phyloP scores from a whole-genome alignment of 2,888 invertebrate species.

The Spatulosminthurus flaviceps region DNA sequence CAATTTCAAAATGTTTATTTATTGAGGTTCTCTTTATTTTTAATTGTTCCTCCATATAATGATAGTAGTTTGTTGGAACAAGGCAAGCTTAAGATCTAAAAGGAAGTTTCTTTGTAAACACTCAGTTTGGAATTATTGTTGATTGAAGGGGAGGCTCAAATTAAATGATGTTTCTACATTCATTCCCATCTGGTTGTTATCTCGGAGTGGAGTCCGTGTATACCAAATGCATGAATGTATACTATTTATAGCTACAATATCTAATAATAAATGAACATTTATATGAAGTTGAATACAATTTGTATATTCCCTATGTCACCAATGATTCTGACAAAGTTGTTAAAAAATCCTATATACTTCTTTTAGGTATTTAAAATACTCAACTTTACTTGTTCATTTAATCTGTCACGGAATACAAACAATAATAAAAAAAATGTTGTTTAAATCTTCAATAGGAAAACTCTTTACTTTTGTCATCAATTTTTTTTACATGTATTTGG shows the following conservation, averaged over 20 bases:
- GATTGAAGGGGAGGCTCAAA: neutral
- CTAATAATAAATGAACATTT: too few relatives aligned
- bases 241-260: too few relatives aligned
- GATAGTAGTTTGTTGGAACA: too few relatives aligned
- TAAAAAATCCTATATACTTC: too few relatives aligned
- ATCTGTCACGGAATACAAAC: slow-evolving; percentile 43
- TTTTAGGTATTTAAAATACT: too few relatives aligned
- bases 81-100: neutral
- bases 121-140: neutral
- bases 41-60: too few relatives aligned
- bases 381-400: slow-evolving; percentile 35
- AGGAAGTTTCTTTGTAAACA: neutral
- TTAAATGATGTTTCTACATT: neutral
- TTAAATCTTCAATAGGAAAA: slow-evolving; percentile 19
- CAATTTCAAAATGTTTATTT: too few relatives aligned
- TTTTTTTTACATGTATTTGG: slow-evolving; percentile 4
- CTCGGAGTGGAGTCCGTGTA: neutral
- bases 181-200: neutral
- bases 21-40: too few relatives aligned
- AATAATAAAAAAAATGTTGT: slow-evolving; percentile 27
- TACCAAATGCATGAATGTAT: neutral
- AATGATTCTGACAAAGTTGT: too few relatives aligned
- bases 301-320: too few relatives aligned
- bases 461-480: slow-evolving; percentile 18
- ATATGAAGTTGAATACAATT: too few relatives aligned